A percentile compares a stretch with the other conserved stretches of the same genome.
Evolutionary conservation across 2,797 vertebrate genomes (phyloP).

Genomic region (Eulemur albifrons): DNA sequence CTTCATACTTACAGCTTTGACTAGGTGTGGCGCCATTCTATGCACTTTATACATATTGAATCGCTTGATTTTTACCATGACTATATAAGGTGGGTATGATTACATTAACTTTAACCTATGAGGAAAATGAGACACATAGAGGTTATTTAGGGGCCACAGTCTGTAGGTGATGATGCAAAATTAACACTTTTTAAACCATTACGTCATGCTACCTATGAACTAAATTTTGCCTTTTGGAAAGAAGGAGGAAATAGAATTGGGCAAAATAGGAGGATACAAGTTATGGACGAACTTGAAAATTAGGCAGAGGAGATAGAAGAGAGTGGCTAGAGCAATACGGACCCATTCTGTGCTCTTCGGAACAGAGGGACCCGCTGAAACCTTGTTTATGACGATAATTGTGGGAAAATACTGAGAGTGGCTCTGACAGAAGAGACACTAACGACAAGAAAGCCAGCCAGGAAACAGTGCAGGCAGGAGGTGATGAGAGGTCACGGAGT

Average conservation of each 20-base stretch:
- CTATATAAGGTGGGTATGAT: rapidly evolving
- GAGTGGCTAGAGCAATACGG: no score
- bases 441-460: not conserved
- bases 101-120: no score
- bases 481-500: not conserved
- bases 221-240: not conserved
- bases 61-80: not conserved
- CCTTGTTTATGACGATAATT: not conserved
- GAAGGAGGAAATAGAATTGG: not conserved
- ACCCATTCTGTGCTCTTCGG: not conserved
- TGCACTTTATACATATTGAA: rapidly evolving
- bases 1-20: not conserved
- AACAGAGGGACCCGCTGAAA: not conserved
- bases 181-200: not conserved
- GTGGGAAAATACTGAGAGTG: rapidly evolving
- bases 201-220: not conserved
- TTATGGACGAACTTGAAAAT: not conserved
- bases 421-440: not conserved
- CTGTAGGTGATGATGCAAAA: not conserved
- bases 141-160: not conserved
- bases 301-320: not conserved
- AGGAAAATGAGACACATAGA: not conserved
- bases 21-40: no score
- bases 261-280: no score
- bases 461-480: not conserved